Conservation (phyloP, 1,140 invertebrate genomes). For the Trissolcus basalis region DNA sequence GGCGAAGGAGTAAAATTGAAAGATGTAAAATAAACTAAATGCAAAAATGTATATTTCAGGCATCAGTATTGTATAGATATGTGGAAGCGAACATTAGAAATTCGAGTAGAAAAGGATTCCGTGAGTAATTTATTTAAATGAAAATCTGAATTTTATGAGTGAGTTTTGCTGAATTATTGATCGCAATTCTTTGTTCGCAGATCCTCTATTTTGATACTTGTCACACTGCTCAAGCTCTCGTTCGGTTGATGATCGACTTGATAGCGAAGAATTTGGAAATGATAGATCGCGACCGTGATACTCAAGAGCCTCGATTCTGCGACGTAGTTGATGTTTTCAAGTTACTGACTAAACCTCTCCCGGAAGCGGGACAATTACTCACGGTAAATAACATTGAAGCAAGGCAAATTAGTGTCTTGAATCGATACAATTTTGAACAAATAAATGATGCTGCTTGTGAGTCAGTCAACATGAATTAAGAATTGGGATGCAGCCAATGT, state of each 20-base stretch:
- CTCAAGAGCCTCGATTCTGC: slow-evolving; percentile 79
- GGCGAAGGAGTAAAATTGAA: too few species aligned
- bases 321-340: slow-evolving; percentile 86
- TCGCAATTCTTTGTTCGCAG: slow-evolving; percentile 57
- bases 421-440: too few species aligned
- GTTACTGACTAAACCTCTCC: slow-evolving; percentile 79
- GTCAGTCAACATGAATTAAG: slow-evolving; percentile 2
- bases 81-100: slow-evolving; percentile 87
- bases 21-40: too few species aligned
- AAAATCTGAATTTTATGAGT: slow-evolving; percentile 1
- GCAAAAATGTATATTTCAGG: slow-evolving; percentile 62
- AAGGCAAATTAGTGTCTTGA: neutral
- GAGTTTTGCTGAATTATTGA: slow-evolving; percentile 7
- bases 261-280: slow-evolving; percentile 80
- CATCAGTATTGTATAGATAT: slow-evolving; percentile 91
- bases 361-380: slow-evolving; percentile 80
- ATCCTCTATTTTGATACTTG: slow-evolving; percentile 84
- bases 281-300: slow-evolving; percentile 74
- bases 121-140: slow-evolving; percentile 67
- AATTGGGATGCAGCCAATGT: slow-evolving; percentile 12
- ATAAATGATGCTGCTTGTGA: too few species aligned
- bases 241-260: slow-evolving; percentile 86
- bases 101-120: slow-evolving; percentile 86
- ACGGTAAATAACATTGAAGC: slow-evolving; percentile 62
- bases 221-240: slow-evolving; percentile 87